phyloP scores from a whole-genome alignment of 2,888 invertebrate genomes.

The Acrobasis repandana region DNA sequence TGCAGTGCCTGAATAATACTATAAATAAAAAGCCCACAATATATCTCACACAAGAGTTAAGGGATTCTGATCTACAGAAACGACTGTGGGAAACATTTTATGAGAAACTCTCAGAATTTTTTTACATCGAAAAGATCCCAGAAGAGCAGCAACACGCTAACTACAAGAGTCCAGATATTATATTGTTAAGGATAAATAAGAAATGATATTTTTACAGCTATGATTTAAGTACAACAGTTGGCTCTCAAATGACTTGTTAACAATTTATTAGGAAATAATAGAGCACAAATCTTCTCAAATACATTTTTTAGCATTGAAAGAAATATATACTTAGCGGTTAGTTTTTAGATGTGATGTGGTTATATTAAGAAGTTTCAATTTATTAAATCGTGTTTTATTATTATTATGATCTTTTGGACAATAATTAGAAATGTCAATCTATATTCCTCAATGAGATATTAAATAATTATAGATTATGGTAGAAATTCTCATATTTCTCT shows the following conservation, averaged over 20 bases:
- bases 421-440: no score
- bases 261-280: neutral
- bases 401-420: no score
- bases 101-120: constrained; percentile 56
- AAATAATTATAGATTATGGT: no score
- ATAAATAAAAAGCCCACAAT: constrained; percentile 78
- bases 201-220: constrained; percentile 52
- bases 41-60: constrained; percentile 86
- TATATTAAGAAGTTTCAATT: no score
- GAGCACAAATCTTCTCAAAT: constrained; percentile 4
- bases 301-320: neutral
- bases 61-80: constrained; percentile 83
- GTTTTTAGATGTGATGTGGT: neutral
- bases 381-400: no score
- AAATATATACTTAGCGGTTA: neutral
- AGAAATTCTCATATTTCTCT: no score
- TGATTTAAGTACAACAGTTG: constrained; percentile 32
- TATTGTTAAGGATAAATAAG: constrained; percentile 74
- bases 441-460: no score
- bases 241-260: constrained; percentile 13
- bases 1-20: constrained; percentile 68
- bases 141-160: constrained; percentile 83
- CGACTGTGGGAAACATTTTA: constrained; percentile 65
- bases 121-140: constrained; percentile 77
- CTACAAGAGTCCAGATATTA: constrained; percentile 85